Conservation (phyloP, 2,888 invertebrate genomes). For the Sclerodermus sp. region DNA sequence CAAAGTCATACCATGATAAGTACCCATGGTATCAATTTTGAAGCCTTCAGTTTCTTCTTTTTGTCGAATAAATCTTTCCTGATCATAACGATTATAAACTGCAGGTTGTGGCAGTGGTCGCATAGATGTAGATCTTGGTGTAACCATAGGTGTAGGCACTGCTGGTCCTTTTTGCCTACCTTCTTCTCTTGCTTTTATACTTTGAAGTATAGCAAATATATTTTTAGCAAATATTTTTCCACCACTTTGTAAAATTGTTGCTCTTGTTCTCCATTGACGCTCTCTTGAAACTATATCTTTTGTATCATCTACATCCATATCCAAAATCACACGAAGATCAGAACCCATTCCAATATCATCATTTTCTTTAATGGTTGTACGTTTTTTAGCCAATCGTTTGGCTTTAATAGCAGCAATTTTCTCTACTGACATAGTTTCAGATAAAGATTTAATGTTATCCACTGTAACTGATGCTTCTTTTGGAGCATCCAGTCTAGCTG, state of each 20-base stretch:
- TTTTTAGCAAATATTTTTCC: slow-evolving; percentile 95
- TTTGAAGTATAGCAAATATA: slow-evolving; percentile 86
- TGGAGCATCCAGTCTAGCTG: slow-evolving; percentile 91
- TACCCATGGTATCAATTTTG: slow-evolving; percentile 97
- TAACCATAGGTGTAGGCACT: slow-evolving; percentile 63
- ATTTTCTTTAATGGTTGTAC: slow-evolving; percentile 94
- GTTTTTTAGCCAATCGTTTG: slow-evolving; percentile 92
- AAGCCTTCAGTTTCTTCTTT: slow-evolving; percentile 98
- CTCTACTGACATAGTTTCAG: slow-evolving; percentile 97
- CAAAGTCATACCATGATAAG: slow-evolving; percentile 96
- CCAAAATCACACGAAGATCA: slow-evolving; percentile 84
- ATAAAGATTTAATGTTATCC: slow-evolving; percentile 91
- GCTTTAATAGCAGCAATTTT: slow-evolving; percentile 98
- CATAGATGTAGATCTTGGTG: slow-evolving; percentile 69
- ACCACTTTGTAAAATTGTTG: slow-evolving; percentile 91
- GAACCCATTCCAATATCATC: slow-evolving; percentile 86
- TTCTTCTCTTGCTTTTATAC: slow-evolving; percentile 91
- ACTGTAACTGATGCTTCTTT: slow-evolving; percentile 93
- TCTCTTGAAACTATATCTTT: slow-evolving; percentile 96
- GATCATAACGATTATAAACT: slow-evolving; percentile 99
- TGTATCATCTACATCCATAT: slow-evolving; percentile 93
- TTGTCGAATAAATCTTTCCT: slow-evolving; percentile 91
- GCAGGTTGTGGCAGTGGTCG: slow-evolving; percentile 69
- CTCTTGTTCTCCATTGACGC: slow-evolving; percentile 93
- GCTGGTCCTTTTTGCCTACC: slow-evolving; percentile 63